These are phyloP conservation scores for Phania funesta DNA, from an alignment of 2,888 invertebrate genomes.

Conservation along the genomic window DNA sequence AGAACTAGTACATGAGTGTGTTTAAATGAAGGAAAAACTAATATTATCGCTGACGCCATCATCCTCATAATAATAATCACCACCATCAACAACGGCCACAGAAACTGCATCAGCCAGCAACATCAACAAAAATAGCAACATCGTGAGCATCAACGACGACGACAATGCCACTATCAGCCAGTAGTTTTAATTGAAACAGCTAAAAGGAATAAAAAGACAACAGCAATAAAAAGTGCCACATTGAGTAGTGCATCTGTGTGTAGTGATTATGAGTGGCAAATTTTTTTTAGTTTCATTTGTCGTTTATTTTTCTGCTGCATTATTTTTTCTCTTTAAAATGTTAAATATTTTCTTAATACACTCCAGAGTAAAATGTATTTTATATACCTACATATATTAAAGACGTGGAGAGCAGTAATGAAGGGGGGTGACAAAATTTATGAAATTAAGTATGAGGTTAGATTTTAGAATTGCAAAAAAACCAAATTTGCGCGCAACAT, in stretches of 20 bases:
- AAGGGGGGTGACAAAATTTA: no score
- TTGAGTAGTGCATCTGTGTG: not conserved
- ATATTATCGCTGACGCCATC: conserved; percentile 52
- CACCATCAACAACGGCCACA: conserved; percentile 8
- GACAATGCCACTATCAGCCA: conserved; percentile 40
- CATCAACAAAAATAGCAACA: conserved; percentile 15
- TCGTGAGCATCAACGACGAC: not conserved
- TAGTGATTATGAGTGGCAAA: conserved; percentile 31
- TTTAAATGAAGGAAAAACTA: conserved; percentile 34
- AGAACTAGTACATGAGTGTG: not conserved
- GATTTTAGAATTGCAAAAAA: no score
- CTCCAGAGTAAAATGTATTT: no score
- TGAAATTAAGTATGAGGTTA: no score
- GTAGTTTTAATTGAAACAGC: conserved; percentile 62
- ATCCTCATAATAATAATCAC: conserved; percentile 20
- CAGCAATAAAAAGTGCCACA: conserved; percentile 29
- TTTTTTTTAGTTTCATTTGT: conserved; percentile 10
- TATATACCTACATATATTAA: no score
- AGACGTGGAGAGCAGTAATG: no score
- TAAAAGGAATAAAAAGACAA: conserved; percentile 17
- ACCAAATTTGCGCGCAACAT: no score
- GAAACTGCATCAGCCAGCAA: conserved; percentile 3
- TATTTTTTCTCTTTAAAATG: no score
- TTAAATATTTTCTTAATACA: no score
- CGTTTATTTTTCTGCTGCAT: not conserved